Evolutionary conservation across 2,888 invertebrate species (phyloP).

Genomic region (Ligdia adustata): DNA sequence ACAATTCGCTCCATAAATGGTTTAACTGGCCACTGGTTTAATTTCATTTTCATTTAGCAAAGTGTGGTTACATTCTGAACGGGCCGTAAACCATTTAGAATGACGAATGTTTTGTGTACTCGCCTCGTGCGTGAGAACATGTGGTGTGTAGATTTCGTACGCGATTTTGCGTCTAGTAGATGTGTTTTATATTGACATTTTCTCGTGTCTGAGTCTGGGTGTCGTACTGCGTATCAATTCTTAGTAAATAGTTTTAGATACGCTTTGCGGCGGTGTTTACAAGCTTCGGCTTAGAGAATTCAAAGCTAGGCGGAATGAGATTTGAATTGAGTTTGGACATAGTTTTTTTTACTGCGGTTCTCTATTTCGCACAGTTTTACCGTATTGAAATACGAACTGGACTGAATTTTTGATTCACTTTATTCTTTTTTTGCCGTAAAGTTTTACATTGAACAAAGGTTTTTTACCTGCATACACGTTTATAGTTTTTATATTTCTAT

Average conservation of each 20-base stretch:
- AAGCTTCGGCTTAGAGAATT: conserved; percentile 5
- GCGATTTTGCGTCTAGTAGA: conserved; percentile 12
- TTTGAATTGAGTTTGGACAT: conserved; percentile 3
- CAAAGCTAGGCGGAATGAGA: neutral
- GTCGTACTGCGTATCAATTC: conserved; percentile 21
- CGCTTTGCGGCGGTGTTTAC: conserved; percentile 13
- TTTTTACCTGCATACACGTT: too few relatives aligned
- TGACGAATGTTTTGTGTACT: conserved; percentile 25
- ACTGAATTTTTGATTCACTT: too few relatives aligned
- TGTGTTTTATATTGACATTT: conserved; percentile 20
- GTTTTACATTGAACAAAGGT: too few relatives aligned
- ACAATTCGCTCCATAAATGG: conserved; percentile 57
- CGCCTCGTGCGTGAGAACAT: conserved; percentile 20
- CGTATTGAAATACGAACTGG: conserved; percentile 1
- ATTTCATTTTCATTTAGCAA: conserved; percentile 45
- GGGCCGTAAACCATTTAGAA: conserved; percentile 43
- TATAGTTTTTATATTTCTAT: too few relatives aligned
- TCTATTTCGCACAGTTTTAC: neutral
- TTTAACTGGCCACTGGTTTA: conserved; percentile 59
- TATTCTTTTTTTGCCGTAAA: too few relatives aligned
- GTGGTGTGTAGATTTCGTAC: conserved; percentile 19
- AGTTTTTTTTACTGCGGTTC: conserved; percentile 1
- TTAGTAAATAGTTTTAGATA: conserved; percentile 15
- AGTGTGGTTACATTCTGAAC: conserved; percentile 33
- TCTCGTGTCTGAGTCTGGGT: conserved; percentile 12